Evolutionary conservation across 2,113 vertebrate genomes (phyloP), one percentile per base, ranked within the genome.

Genomic region (Gracilinanus agilis): DNA sequence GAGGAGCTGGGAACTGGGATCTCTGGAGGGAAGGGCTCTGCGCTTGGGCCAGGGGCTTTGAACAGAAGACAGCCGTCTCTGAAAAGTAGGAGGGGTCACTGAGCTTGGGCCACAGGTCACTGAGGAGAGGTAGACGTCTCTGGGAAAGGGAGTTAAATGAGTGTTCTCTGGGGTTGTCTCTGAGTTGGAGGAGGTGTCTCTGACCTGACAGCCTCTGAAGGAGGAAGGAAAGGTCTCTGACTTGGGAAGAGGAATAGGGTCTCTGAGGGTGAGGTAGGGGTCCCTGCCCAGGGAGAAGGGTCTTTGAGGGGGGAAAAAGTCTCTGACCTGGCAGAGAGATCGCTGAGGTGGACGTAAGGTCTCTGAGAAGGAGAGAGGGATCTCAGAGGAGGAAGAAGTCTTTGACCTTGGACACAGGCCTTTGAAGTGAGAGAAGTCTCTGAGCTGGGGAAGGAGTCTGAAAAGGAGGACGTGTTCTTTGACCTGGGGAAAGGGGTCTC

Each of bases 1-100:
- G 96, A 89, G 92, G 97, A 92, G 95, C 96, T 92, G 92, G 97
- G 96, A 96, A 97, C 96, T 92, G 96, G 98, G 99, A 99, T 99
- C 99, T 54, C 53, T 58, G 56, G 23, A 25, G 19, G 5, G 56
- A 16, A 58, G 19, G 56, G 9, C 24, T 58, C 56, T 58, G 56
- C 24, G 23, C 1, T 24, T 21, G 56, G 56, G 56, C 24, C 27
- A 9, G 56, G 8, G 24, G 56, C 56, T n/a, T 67, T 67, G 29
- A 67, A 67, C 6, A n/a, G 61, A 67, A 4, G 11, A n/a, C 29
- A 67, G 0, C 13, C 34, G n/a, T n/a, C 61, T 54, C 11, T 67
- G 61, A n/a, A 67, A 34, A 67, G 61, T 27, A 67, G 61, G 4
- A 67, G 61, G 61, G 61, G 13, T 67, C 61, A n/a, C 61, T 67